phyloP scores from a whole-genome alignment of 2,888 invertebrate species.

The Blera fallax region DNA sequence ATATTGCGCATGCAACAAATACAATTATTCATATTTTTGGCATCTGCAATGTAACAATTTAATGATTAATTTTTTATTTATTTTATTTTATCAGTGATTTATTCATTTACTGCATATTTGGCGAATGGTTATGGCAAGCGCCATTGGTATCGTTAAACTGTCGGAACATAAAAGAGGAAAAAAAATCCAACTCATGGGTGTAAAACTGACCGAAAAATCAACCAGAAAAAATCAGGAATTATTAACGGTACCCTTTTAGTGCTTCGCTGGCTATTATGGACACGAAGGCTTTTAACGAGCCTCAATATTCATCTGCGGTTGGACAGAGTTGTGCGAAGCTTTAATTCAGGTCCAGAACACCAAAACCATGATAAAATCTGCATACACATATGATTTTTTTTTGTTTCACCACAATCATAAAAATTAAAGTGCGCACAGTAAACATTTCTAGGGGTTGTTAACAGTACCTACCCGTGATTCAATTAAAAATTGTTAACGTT shows the following conservation, averaged over 20 bases:
- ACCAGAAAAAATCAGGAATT: slow-evolving; percentile 38
- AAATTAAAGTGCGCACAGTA: slow-evolving; percentile 61
- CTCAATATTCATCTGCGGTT: slow-evolving; percentile 55
- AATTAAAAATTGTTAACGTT: slow-evolving; percentile 61
- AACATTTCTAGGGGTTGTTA: slow-evolving; percentile 50
- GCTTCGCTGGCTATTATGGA: slow-evolving; percentile 60
- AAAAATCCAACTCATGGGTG: slow-evolving; percentile 20
- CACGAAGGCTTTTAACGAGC: slow-evolving; percentile 65
- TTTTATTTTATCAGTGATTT: slow-evolving; percentile 69
- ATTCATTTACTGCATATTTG: slow-evolving; percentile 66
- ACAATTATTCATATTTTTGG: slow-evolving; percentile 64
- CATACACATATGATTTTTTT: slow-evolving; percentile 7
- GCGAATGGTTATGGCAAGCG: slow-evolving; percentile 54
- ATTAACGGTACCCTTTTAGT: slow-evolving; percentile 62
- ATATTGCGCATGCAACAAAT: slow-evolving; percentile 61
- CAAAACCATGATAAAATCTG: slow-evolving; percentile 32
- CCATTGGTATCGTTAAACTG: slow-evolving; percentile 49
- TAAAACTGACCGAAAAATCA: slow-evolving; percentile 50
- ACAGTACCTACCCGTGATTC: slow-evolving; percentile 50
- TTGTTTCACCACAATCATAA: slow-evolving; percentile 55
- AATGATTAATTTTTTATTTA: slow-evolving; percentile 71
- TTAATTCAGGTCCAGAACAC: slow-evolving; percentile 25
- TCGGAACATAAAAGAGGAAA: not conserved
- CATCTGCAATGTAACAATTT: slow-evolving; percentile 68
- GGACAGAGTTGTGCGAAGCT: slow-evolving; percentile 32